A percentile compares a stretch with the other conserved stretches of the same genome.
These are phyloP conservation scores for Trachelus tabidus DNA, from an alignment of 2,888 invertebrate species.

Conservation along the genomic window DNA sequence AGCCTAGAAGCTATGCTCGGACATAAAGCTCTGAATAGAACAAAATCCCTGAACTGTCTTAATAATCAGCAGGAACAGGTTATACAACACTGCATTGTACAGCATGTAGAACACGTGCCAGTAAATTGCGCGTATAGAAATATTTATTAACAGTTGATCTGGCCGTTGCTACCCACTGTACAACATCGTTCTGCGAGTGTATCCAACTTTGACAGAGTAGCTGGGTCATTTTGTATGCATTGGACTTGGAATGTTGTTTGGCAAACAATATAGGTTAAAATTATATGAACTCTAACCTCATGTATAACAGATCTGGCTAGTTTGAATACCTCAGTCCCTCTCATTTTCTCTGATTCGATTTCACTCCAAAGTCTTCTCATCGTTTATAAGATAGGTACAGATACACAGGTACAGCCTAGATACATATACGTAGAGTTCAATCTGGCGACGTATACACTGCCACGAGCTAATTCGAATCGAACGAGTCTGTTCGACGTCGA, in stretches of 20 bases:
- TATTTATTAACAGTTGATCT: background rate
- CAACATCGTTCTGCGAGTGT: background rate
- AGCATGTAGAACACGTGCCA: background rate
- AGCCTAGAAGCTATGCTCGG: background rate
- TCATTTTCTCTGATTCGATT: background rate
- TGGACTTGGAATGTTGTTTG: background rate
- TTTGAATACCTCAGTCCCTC: background rate
- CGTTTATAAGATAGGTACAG: background rate
- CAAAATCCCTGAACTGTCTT: background rate
- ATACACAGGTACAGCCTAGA: background rate
- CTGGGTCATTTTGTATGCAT: background rate
- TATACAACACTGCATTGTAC: background rate
- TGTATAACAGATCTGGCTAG: background rate
- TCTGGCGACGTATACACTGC: background rate
- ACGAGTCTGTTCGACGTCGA: slow-evolving; percentile 27
- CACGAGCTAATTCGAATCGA: background rate
- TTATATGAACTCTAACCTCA: background rate
- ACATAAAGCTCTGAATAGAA: background rate
- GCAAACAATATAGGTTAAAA: background rate
- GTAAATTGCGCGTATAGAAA: background rate
- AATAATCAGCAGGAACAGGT: background rate
- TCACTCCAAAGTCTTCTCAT: background rate
- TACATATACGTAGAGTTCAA: background rate
- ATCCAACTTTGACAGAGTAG: background rate
- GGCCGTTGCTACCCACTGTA: background rate